A percentile compares a stretch with the other conserved stretches of the same genome.
Conservation (phyloP, 2,888 invertebrate genomes). For the Allygus modestus region DNA sequence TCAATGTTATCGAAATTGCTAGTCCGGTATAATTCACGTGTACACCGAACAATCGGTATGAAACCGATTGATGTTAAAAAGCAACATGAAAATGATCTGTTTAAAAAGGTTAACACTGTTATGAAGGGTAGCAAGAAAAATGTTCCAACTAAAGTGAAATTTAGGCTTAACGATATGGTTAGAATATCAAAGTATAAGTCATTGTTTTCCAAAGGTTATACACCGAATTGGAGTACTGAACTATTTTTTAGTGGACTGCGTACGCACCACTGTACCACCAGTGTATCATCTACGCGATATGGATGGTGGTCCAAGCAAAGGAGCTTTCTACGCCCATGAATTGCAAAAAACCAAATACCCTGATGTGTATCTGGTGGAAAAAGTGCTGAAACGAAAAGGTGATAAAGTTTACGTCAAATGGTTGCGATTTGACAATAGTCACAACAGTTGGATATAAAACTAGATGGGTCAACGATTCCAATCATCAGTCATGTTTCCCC, state of each 20-base stretch:
- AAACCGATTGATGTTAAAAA: too few species aligned
- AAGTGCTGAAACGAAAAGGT: background rate
- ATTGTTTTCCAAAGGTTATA: slow-evolving; percentile 29
- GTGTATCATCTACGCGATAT: slow-evolving; percentile 5
- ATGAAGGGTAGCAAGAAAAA: background rate
- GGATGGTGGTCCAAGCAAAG: background rate
- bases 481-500: background rate
- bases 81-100: too few species aligned
- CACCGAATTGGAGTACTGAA: slow-evolving; percentile 43
- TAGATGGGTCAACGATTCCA: background rate
- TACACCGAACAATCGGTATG: too few species aligned
- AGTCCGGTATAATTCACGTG: too few species aligned
- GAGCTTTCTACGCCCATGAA: slow-evolving; percentile 29
- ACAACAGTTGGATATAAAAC: slow-evolving; percentile 19
- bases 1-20: too few species aligned
- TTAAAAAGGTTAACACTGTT: too few species aligned
- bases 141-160: too few species aligned
- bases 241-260: slow-evolving; percentile 9
- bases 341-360: slow-evolving; percentile 29
- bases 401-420: background rate
- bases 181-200: slow-evolving; percentile 25
- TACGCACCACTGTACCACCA: background rate
- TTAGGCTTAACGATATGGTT: slow-evolving; percentile 17
- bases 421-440: slow-evolving; percentile 1
- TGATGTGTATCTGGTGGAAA: too few species aligned